Evolutionary conservation across 2,113 vertebrate genomes (phyloP).

Genomic region (Tonatia bakeri): DNA sequence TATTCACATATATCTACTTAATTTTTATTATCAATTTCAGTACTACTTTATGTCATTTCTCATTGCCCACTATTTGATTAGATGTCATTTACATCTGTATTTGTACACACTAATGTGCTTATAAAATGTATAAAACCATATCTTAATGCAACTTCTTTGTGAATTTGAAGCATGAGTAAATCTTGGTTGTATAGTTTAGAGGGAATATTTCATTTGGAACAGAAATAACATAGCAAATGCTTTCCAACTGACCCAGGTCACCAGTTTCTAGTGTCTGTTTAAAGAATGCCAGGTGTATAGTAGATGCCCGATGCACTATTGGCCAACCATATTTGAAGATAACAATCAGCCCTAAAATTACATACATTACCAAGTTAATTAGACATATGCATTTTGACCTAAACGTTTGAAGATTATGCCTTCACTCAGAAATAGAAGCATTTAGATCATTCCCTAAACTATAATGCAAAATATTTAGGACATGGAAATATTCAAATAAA

Average conservation of each 20-base stretch:
- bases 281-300: neutral
- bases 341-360: neutral
- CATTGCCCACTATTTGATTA: neutral
- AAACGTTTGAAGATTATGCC: neutral
- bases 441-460: neutral
- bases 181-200: neutral
- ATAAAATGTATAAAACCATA: neutral
- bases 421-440: neutral
- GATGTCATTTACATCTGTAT: neutral
- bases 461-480: neutral
- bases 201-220: neutral
- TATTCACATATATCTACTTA: neutral
- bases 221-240: neutral
- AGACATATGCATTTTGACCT: neutral
- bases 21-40: neutral
- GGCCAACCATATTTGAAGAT: neutral
- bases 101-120: neutral
- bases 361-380: neutral
- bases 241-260: neutral
- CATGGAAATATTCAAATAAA: neutral
- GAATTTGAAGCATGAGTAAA: neutral
- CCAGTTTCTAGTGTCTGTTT: neutral
- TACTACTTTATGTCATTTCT: neutral
- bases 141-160: neutral
- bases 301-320: neutral